phyloP scores from a whole-genome alignment of 2,888 invertebrate species.

The Disparrhopalites patrizii region DNA sequence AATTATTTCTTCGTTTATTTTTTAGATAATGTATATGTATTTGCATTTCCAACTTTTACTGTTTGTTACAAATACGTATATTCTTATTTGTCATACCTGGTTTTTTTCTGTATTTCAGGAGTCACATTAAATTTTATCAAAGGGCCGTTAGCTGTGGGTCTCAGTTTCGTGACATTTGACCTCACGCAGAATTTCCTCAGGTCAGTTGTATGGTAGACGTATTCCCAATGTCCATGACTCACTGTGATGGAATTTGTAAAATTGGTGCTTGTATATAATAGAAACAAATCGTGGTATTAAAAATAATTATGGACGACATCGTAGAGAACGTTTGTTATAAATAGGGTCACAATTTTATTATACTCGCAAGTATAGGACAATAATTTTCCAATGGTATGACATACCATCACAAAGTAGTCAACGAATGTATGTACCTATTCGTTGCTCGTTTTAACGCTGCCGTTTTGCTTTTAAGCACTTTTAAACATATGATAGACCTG shows the following conservation, averaged over 20 bases:
- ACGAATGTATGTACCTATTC: too few species aligned
- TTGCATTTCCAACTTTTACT: not conserved
- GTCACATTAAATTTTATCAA: constrained; percentile 53
- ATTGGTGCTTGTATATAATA: too few species aligned
- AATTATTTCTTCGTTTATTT: not conserved
- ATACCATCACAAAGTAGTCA: too few species aligned
- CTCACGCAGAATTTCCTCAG: constrained; percentile 28
- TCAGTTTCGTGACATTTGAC: constrained; percentile 32
- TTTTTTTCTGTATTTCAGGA: not conserved
- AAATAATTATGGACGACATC: too few species aligned
- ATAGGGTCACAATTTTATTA: too few species aligned
- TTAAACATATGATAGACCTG: too few species aligned
- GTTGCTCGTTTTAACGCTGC: too few species aligned
- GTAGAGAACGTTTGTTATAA: too few species aligned
- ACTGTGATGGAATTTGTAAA: constrained; percentile 24
- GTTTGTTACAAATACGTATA: constrained; percentile 87
- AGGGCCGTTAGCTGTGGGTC: constrained; percentile 72
- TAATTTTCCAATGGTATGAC: too few species aligned
- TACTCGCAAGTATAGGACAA: too few species aligned
- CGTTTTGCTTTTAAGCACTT: too few species aligned
- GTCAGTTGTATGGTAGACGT: not conserved
- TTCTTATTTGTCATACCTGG: not conserved
- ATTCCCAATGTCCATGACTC: constrained; percentile 7
- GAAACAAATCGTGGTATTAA: too few species aligned
- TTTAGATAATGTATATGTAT: not conserved